A percentile compares a stretch with the other conserved stretches of the same genome.
Conservation (phyloP, 2,797 vertebrate species). For the Pseudochaenichthys georgianus region DNA sequence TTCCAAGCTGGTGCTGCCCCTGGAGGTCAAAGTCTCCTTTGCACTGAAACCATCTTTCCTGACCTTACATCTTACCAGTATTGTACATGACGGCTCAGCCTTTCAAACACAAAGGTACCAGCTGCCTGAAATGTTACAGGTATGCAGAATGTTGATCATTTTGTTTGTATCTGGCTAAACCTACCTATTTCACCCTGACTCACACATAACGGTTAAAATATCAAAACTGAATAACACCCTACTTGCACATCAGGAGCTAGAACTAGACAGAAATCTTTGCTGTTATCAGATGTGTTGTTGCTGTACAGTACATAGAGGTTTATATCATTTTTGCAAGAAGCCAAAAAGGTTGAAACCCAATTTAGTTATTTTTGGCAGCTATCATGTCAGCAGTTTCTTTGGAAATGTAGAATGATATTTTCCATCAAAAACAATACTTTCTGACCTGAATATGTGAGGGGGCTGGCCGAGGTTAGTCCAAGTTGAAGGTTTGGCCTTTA, state of each 20-base stretch:
- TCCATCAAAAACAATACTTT: slow-evolving; percentile 9
- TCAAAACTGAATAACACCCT: neutral
- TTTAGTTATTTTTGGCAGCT: slow-evolving; percentile 4
- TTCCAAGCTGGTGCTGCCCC: slow-evolving; percentile 31
- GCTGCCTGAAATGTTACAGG: slow-evolving; percentile 21
- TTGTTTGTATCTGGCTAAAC: slow-evolving; percentile 18
- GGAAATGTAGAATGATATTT: slow-evolving; percentile 3
- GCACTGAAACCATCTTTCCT: slow-evolving; percentile 21
- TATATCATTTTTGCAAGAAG: neutral
- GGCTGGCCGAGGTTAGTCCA: neutral
- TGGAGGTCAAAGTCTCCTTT: slow-evolving; percentile 31
- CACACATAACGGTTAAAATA: neutral
- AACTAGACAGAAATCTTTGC: neutral
- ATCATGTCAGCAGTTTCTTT: slow-evolving; percentile 19
- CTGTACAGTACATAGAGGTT: neutral
- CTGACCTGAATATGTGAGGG: slow-evolving; percentile 4
- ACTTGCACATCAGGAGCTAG: neutral
- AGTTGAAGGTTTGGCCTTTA: slow-evolving; percentile 33
- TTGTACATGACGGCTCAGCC: slow-evolving; percentile 44
- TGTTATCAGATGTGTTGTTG: neutral
- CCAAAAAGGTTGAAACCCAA: neutral
- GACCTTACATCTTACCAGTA: slow-evolving; percentile 9
- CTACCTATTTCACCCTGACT: neutral
- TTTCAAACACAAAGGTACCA: slow-evolving; percentile 41
- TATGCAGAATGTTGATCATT: slow-evolving; percentile 9